Evolutionary conservation across 2,797 vertebrate species (phyloP), one percentile per base, ranked within the genome.

Genomic region (Esox masquinongy): DNA sequence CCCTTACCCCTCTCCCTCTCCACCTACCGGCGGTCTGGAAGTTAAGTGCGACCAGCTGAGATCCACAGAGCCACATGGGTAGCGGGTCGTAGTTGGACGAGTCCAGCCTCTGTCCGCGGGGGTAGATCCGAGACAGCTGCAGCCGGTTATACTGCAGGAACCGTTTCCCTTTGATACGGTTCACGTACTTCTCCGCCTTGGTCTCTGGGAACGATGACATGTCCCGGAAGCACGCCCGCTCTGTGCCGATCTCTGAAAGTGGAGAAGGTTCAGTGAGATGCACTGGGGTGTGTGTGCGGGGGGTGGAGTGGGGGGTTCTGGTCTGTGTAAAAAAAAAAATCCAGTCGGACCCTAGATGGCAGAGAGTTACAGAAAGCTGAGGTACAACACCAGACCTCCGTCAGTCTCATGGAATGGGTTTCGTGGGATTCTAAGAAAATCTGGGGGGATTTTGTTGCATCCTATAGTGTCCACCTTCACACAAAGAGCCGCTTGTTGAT

Each of bases 171-270:
- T 99, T 99, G 84, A 94, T 92, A 85, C 96, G 96, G 92, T 99
- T 99, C 83, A 98, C 97, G 0, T 99, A 99, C 73, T 99, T 99
- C 74, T 99, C 98, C 0, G 98, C 98, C 88, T 99, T 99, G 83
- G 98, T 99, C 92, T 99, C 98, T 0, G 98, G 98, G 84, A 99
- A 99, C 59, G 98, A 99, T 0, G 98, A 99, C 98, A 99, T 99
- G 77, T 99, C 98, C 53, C 97, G 90, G 92, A 97, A 99, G 85
- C 97, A 99, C 79, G 97, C 97, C 19, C 97, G 93, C 79, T 99
- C 98, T 0, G 97, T 97, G 84, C 98, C 98, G 0, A 99, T 99
- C 90, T 99, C 98, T 99, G 88, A 68, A 12, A 9, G 34, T 3
- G 70, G 17, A n/a, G 26, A 74, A 16, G 11, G 0, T 16, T 29